Evolutionary conservation across 2,797 vertebrate genomes (phyloP).

Genomic region (Syngnathus rostellatus): DNA sequence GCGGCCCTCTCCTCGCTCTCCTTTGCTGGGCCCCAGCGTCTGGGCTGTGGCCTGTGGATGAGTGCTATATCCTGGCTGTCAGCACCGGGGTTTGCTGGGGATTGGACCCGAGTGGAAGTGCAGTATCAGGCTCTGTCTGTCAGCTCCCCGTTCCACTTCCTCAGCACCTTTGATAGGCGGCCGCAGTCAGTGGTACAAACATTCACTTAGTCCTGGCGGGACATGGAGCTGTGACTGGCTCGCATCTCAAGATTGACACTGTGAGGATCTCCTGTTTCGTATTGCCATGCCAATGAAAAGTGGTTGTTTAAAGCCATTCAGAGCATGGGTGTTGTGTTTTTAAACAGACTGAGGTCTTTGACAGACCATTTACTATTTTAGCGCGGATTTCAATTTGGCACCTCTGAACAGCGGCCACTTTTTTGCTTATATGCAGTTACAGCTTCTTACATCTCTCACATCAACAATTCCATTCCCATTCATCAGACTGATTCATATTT

Average conservation of each 20-base stretch:
- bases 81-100: conserved; percentile 64
- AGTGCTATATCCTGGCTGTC: conserved; percentile 73
- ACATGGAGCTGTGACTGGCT: conserved; percentile 34
- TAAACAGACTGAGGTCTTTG: conserved; percentile 71
- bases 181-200: conserved; percentile 52
- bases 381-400: conserved; percentile 64
- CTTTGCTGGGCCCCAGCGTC: conserved; percentile 57
- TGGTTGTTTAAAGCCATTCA: conserved; percentile 58
- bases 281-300: conserved; percentile 52
- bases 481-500: conserved; percentile 28
- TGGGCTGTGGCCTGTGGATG: conserved; percentile 65
- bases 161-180: conserved; percentile 37
- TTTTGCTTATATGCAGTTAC: conserved; percentile 56
- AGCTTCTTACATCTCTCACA: conserved; percentile 21
- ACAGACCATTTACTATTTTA: conserved; percentile 68
- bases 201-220: conserved; percentile 16
- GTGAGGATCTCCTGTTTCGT: conserved; percentile 61
- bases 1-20: conserved; percentile 47
- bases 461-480: conserved; percentile 21
- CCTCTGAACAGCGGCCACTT: conserved; percentile 41
- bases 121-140: conserved; percentile 66
- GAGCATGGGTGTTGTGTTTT: conserved; percentile 72
- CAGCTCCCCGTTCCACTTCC: conserved; percentile 66
- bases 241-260: conserved; percentile 43
- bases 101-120: conserved; percentile 63